Conservation (phyloP, 2,113 vertebrate genomes). For the Archilochus colubris region DNA sequence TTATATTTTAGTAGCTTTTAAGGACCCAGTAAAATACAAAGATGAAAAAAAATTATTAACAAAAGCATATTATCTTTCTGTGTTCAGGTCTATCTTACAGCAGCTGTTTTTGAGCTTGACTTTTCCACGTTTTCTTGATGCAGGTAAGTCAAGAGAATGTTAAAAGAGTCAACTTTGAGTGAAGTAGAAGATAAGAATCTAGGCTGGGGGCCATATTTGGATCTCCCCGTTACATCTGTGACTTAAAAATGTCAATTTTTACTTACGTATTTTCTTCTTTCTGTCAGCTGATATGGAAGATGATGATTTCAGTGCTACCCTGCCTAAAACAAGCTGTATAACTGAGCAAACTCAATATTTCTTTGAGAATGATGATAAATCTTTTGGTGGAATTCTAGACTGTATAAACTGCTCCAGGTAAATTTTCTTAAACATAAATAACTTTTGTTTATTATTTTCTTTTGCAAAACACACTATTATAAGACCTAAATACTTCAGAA, state of each 20-base stretch:
- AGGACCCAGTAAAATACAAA: not conserved
- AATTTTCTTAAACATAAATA: not conserved
- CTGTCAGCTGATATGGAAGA: constrained; percentile 87
- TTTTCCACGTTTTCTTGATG: constrained; percentile 87
- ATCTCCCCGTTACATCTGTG: not conserved
- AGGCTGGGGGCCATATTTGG: not conserved
- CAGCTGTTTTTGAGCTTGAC: constrained; percentile 89
- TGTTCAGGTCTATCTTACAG: constrained; percentile 91
- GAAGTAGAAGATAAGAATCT: constrained; percentile 35
- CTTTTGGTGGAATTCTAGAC: constrained; percentile 90
- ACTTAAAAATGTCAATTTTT: not conserved
- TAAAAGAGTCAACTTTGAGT: constrained; percentile 22
- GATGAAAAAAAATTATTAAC: not conserved
- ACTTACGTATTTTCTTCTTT: constrained; percentile 1
- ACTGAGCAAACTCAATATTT: constrained; percentile 99
- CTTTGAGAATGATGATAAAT: constrained; percentile 92
- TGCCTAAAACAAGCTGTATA: constrained; percentile 97
- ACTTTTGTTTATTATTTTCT: not conserved
- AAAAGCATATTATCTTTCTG: constrained; percentile 20
- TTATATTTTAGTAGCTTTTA: not conserved
- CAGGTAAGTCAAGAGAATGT: constrained; percentile 81
- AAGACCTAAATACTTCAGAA: not conserved
- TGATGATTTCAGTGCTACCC: constrained; percentile 85
- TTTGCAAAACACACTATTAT: not conserved
- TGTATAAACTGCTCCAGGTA: constrained; percentile 98